phyloP scores from a whole-genome alignment of 2,113 vertebrate genomes.

The Ochotona princeps region DNA sequence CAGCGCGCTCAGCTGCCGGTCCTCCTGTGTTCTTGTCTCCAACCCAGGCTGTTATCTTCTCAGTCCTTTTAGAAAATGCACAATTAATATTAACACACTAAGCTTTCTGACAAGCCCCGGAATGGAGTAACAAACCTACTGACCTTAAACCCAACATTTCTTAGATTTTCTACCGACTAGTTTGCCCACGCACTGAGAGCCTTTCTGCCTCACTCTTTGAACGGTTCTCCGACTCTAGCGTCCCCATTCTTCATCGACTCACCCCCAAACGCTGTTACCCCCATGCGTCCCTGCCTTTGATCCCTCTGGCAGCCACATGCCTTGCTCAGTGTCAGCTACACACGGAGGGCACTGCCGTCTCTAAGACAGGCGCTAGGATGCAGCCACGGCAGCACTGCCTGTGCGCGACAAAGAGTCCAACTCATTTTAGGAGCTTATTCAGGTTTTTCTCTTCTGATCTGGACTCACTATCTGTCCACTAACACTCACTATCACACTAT shows the following conservation, averaged over 20 bases:
- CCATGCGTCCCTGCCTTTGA: neutral
- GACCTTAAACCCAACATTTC: neutral
- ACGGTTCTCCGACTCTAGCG: neutral
- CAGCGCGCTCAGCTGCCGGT: neutral
- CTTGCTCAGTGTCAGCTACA: neutral
- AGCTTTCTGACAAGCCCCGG: neutral
- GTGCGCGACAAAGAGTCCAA: neutral
- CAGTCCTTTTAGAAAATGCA: neutral
- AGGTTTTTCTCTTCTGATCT: neutral
- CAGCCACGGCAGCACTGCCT: neutral
- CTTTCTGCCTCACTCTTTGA: neutral
- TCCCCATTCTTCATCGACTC: neutral
- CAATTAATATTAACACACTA: neutral
- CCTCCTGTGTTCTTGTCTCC: neutral
- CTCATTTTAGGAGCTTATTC: neutral
- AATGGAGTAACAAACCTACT: neutral
- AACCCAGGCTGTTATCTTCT: neutral
- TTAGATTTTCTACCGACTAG: neutral
- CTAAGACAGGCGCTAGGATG: neutral
- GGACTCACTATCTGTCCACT: neutral
- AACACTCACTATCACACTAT: neutral
- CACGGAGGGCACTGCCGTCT: neutral
- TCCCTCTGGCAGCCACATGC: neutral
- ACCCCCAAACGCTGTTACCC: neutral
- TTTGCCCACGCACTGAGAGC: neutral